These are phyloP conservation scores for Cephalotes varians DNA, from an alignment of 2,888 invertebrate species.

Conservation along the genomic window DNA sequence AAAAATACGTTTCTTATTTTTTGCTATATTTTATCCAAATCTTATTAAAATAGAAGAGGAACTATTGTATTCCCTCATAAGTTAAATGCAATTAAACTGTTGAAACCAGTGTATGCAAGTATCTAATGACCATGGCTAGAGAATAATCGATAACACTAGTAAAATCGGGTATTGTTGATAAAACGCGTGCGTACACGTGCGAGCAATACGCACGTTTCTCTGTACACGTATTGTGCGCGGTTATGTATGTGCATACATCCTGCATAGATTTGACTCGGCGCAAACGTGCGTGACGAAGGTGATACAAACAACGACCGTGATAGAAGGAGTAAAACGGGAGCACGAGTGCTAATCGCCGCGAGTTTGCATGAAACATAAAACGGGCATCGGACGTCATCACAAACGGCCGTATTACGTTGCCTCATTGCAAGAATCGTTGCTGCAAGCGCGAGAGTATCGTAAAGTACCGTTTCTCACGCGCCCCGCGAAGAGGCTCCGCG, in stretches of 20 bases:
- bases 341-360: conserved; percentile 64
- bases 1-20: too few relatives aligned
- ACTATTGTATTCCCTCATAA: too few relatives aligned
- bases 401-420: conserved; percentile 8
- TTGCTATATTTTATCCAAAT: too few relatives aligned
- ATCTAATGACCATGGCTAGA: neutral
- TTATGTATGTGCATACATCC: conserved; percentile 5
- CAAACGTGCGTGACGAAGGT: conserved; percentile 54
- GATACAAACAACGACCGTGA: conserved; percentile 47
- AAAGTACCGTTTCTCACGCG: conserved; percentile 19
- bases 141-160: neutral
- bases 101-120: neutral
- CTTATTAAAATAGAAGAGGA: too few relatives aligned
- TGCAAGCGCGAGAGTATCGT: neutral
- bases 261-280: neutral
- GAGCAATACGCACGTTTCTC: conserved; percentile 12
- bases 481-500: neutral
- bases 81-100: neutral
- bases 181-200: neutral
- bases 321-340: conserved; percentile 55
- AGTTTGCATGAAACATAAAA: conserved; percentile 60
- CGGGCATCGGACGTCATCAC: conserved; percentile 40
- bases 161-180: conserved; percentile 48
- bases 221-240: neutral
- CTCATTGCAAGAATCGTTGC: conserved; percentile 15